Base-by-base conservation (phyloP, 2,888 invertebrate genomes). In the Dione vanillae region DNA sequence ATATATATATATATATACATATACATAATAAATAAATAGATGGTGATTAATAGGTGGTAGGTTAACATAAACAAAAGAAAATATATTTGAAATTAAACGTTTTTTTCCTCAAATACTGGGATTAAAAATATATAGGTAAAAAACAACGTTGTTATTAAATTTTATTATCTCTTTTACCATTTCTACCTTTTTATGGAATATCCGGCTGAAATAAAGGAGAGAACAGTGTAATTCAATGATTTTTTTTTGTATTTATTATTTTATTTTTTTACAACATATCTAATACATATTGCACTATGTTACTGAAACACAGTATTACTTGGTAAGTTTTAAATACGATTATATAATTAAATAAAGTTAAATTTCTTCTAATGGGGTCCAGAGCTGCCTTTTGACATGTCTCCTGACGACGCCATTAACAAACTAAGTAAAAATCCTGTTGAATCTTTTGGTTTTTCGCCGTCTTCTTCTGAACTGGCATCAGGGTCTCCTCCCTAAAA, bases 381-480 rank as follows among this genome's bases (percentile, higher is more conserved):
- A 0, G 90, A 91, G 73, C 91, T 91, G 14, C 84, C 82, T 73
- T 91, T 91, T 0, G 91, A 91, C 92, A 92, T 92, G 56, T 92
- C 90, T 71, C 92, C 93, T 0, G 90, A 83, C 0, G 92, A 76
- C 0, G 83, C 83, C 85, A 87, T 87, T 0, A 93, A 73, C 9
- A 92, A 79, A 73, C 91, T 91, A 6, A 77, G 65, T 49, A 91
- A 74, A 78, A 93, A 93, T 40, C 90, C 90, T 0, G 83, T 83
- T 0, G 92, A 92, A 72, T 93, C 93, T 37, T 76, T 80, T 74
- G 77, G 80, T 59, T 77, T 80, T 20, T 81, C 79, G 1, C 82
- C 87, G 62, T 83, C 80, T 41, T 87, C 85, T 65, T 85, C 85
- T 0, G 83, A 81, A 61, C 80, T 83, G 2, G 80, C 85, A 2